Evolutionary conservation across 2,888 invertebrate genomes (phyloP).

Genomic region (Mythimna impura): DNA sequence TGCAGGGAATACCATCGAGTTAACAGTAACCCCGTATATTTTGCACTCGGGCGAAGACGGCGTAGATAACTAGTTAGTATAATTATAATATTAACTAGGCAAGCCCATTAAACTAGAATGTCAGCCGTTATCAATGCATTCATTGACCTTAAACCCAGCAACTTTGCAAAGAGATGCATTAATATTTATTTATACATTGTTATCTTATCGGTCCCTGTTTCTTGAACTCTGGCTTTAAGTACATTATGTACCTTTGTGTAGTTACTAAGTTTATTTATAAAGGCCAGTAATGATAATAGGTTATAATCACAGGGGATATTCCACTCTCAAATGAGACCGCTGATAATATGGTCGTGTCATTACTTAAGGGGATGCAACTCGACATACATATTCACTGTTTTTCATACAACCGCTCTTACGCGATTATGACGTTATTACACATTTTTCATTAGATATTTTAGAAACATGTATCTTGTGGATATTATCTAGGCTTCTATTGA

Average conservation of each 20-base stretch:
- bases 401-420: no score
- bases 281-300: slow-evolving; percentile 13
- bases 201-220: slow-evolving; percentile 33
- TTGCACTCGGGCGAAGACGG: no score
- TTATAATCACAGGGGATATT: slow-evolving; percentile 13
- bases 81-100: background rate
- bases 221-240: slow-evolving; percentile 28
- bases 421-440: no score
- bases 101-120: background rate
- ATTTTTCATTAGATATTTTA: no score
- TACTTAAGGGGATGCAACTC: no score
- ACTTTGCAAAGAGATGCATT: slow-evolving; percentile 10
- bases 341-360: background rate
- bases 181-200: slow-evolving; percentile 10
- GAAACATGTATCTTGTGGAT: no score
- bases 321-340: background rate
- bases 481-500: no score
- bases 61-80: no score
- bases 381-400: no score
- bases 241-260: background rate
- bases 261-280: slow-evolving; percentile 10
- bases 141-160: slow-evolving; percentile 45
- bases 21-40: no score
- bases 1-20: no score
- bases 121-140: slow-evolving; percentile 17